Conservation (phyloP, 2,888 invertebrate species). For the Hermaeophaga mercurialis region DNA sequence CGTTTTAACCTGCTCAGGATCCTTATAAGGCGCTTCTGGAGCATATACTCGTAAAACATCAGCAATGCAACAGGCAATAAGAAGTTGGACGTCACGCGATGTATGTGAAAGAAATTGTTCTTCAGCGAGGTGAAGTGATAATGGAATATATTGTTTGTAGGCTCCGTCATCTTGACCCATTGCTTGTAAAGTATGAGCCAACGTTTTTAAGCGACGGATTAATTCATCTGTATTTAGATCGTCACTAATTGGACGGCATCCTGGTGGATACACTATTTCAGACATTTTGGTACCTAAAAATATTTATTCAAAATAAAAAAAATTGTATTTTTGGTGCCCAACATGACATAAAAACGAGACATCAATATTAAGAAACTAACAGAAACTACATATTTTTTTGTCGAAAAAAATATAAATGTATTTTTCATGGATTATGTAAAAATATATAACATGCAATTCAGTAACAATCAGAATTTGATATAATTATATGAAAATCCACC, state of each 20-base stretch:
- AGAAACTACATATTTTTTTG: too few relatives aligned
- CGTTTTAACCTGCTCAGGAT: slow-evolving; percentile 88
- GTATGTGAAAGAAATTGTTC: slow-evolving; percentile 90
- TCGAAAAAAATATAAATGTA: too few relatives aligned
- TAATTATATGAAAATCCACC: too few relatives aligned
- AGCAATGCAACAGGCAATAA: slow-evolving; percentile 97
- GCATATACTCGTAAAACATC: slow-evolving; percentile 96
- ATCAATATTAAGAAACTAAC: too few relatives aligned
- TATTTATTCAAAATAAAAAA: too few relatives aligned
- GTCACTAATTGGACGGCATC: slow-evolving; percentile 92
- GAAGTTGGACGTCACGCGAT: slow-evolving; percentile 89
- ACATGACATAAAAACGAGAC: too few relatives aligned
- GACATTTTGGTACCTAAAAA: slow-evolving; percentile 59
- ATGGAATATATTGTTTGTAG: slow-evolving; percentile 87
- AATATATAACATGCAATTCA: too few relatives aligned
- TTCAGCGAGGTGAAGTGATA: slow-evolving; percentile 91
- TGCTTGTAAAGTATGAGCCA: slow-evolving; percentile 93
- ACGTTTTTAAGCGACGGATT: slow-evolving; percentile 89
- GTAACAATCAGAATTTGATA: too few relatives aligned
- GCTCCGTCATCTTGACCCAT: slow-evolving; percentile 96
- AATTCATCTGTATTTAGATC: slow-evolving; percentile 96
- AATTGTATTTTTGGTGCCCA: too few relatives aligned
- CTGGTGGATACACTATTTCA: slow-evolving; percentile 92
- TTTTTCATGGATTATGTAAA: too few relatives aligned
- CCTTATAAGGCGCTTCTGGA: slow-evolving; percentile 97